Base-by-base conservation (phyloP, 2,797 vertebrate species). In the Gadopsis marmoratus region DNA sequence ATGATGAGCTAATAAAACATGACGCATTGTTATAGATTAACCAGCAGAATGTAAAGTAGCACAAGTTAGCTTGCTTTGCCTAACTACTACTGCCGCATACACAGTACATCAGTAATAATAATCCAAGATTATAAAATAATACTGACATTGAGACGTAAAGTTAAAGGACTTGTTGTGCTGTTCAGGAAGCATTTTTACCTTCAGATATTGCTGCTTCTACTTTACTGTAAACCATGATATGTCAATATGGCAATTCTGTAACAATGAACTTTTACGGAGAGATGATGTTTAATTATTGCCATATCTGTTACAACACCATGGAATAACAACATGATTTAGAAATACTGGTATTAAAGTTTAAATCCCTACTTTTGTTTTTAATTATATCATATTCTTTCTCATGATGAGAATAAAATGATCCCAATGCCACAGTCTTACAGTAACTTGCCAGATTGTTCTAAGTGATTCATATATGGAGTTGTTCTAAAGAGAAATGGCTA, bases 331-430 rank as follows among this genome's bases (percentile, higher is more conserved):
- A 45, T 33, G 7, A 53, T 23, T 71, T 29, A 31, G 7, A 45
- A 45, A 61, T 9, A 43, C 33, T 1, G 6, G 41, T 17, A 48
- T 39, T 48, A 39, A 45, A 37, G 16, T 58, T 48, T 23, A 55
- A 43, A 16, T 45, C 47, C 37, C 2, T 53, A 35, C 5, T 43
- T 10, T 14, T 55, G 8, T 23, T 47, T 39, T 29, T 29, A 26
- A 51, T 50, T 45, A 47, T 6, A 39, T 5, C 68, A 76, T 81
- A 62, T 71, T 75, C 63, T 51, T n/a, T 7, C 12, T n/a, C 10
- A 50, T 54, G 50, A 16, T 31, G 3, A 55, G 54, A 26, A 45
- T 21, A 63, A 45, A 31, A 39, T 78, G 1, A 51, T 47, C 39
- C 31, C 2, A 23, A n/a, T 16, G 31, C 50, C 29, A 64, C 31